A percentile compares a stretch with the other conserved stretches of the same genome.
These are phyloP conservation scores for Xiphophorus hellerii DNA, from an alignment of 2,113 vertebrate species.

Conservation along the genomic window DNA sequence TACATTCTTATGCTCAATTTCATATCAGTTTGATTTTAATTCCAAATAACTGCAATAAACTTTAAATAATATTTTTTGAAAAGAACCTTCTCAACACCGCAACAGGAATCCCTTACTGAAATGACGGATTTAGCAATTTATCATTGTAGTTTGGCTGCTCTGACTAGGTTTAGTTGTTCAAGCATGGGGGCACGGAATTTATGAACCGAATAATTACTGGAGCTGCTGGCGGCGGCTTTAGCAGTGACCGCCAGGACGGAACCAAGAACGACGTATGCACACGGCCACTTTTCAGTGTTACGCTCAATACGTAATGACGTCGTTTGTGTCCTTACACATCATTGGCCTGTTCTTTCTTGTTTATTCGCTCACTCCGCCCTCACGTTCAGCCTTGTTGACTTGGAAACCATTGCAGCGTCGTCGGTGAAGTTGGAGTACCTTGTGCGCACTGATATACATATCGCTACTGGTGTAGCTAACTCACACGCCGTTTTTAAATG, in stretches of 20 bases:
- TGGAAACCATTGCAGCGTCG: conserved; percentile 68
- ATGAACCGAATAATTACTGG: no score
- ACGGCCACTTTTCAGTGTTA: background rate
- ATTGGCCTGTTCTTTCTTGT: conserved; percentile 37
- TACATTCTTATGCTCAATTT: background rate
- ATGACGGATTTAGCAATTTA: background rate
- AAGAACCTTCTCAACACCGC: background rate
- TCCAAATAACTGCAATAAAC: background rate
- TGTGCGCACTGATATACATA: conserved; percentile 23
- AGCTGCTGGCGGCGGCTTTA: no score
- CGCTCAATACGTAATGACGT: background rate
- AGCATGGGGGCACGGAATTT: no score
- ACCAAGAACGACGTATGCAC: background rate
- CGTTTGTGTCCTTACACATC: background rate
- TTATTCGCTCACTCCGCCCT: conserved; percentile 6
- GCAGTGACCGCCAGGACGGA: no score
- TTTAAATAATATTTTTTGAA: background rate
- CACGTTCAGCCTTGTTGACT: conserved; percentile 37
- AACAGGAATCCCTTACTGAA: background rate
- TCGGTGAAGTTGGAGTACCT: conserved; percentile 8
- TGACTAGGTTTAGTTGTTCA: no score
- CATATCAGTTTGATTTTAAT: background rate
- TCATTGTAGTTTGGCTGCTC: background rate
- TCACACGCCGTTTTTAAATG: background rate
- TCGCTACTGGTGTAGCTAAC: background rate